phyloP scores from a whole-genome alignment of 2,113 vertebrate genomes.

The Brienomyrus longianalis region DNA sequence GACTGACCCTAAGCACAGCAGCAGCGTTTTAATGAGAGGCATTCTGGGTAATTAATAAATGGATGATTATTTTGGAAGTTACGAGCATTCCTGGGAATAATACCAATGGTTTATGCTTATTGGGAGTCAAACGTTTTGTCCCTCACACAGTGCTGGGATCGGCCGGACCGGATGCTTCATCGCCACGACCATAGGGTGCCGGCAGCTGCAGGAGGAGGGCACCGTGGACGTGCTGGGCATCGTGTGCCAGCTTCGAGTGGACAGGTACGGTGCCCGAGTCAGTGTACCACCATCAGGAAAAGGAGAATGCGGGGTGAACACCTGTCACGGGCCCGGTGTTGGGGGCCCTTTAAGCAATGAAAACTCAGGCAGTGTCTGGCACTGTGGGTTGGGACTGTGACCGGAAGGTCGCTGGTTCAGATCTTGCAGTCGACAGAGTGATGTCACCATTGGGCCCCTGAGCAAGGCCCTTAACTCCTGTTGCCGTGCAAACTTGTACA shows the following conservation, averaged over 20 bases:
- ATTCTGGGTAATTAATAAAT: not conserved
- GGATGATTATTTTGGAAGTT: not conserved
- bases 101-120: not conserved
- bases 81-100: not conserved
- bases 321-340: not conserved
- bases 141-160: slow-evolving; percentile 79
- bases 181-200: slow-evolving; percentile 84
- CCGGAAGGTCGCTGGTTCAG: not conserved
- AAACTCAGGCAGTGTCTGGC: not conserved
- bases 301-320: not conserved
- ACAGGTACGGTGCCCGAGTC: slow-evolving; percentile 67
- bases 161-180: slow-evolving; percentile 96
- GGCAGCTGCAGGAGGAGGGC: slow-evolving; percentile 78
- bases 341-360: not conserved
- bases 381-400: not conserved
- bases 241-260: slow-evolving; percentile 81
- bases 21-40: not conserved
- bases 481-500: not conserved
- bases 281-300: not conserved
- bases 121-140: slow-evolving; percentile 22
- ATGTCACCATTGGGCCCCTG: not conserved
- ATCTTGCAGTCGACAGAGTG: not conserved
- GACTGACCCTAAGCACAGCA: too few species aligned
- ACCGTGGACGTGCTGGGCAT: slow-evolving; percentile 79
- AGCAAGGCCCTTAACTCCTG: not conserved